Percentiles rank a stretch among this genome's conserved stretches.
phyloP scores from a whole-genome alignment of 2,888 invertebrate genomes.

The Theretra japonica region DNA sequence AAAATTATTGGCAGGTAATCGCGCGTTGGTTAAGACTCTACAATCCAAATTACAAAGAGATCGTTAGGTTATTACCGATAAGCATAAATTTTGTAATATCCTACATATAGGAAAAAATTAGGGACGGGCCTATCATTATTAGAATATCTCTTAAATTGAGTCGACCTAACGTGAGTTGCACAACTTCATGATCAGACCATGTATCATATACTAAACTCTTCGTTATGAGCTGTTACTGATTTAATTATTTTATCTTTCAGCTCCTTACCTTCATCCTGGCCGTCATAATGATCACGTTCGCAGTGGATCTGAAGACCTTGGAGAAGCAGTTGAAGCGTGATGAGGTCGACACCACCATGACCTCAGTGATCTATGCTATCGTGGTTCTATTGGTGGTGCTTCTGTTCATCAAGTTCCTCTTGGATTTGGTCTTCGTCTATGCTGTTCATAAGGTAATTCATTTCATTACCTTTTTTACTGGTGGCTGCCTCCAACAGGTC shows the following conservation, averaged over 20 bases:
- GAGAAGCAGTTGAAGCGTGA: conserved; percentile 60
- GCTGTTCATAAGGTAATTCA: conserved; percentile 69
- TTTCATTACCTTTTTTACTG: too few species aligned
- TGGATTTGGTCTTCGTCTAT: conserved; percentile 72
- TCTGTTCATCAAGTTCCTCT: conserved; percentile 68
- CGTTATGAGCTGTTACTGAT: neutral
- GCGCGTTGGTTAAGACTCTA: too few species aligned
- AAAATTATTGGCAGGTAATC: too few species aligned
- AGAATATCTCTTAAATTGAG: too few species aligned
- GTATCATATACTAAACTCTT: neutral
- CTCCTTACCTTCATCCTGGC: conserved; percentile 70
- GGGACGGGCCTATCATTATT: too few species aligned
- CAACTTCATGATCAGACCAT: too few species aligned
- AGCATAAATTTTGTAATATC: too few species aligned
- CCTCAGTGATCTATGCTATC: conserved; percentile 73
- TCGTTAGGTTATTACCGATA: too few species aligned
- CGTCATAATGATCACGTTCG: conserved; percentile 70
- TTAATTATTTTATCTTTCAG: conserved; percentile 48
- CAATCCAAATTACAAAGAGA: too few species aligned
- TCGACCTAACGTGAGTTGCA: too few species aligned
- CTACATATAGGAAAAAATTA: too few species aligned
- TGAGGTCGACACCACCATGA: conserved; percentile 62
- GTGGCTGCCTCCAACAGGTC: too few species aligned
- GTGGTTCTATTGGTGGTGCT: conserved; percentile 67
- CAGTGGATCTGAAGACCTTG: conserved; percentile 64